Percentiles rank a stretch among this genome's conserved stretches.
Conservation (phyloP, 2,888 invertebrate genomes). For the Eulithis prunata region DNA sequence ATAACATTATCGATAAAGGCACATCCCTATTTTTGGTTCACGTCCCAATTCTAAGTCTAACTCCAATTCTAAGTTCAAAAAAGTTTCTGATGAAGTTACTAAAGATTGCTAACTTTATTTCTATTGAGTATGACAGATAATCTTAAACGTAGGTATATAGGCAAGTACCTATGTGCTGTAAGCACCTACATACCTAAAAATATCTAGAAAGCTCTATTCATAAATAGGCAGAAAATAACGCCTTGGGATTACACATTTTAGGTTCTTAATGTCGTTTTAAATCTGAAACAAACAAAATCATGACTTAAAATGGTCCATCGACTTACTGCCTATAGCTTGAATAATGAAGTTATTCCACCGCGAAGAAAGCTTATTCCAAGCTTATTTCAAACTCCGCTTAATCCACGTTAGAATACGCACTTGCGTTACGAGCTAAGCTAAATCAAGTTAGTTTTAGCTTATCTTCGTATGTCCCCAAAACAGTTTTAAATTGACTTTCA, state of each 20-base stretch:
- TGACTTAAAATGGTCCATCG: neutral
- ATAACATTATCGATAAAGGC: conserved; percentile 29
- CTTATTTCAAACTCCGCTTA: neutral
- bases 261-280: too few species aligned
- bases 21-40: conserved; percentile 23
- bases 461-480: too few species aligned
- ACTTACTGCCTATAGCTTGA: too few species aligned
- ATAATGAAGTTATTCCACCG: neutral
- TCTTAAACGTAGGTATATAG: neutral
- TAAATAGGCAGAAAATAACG: neutral
- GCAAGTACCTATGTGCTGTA: neutral
- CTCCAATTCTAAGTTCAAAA: neutral
- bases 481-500: too few species aligned
- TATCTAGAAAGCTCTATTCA: neutral
- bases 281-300: neutral
- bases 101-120: too few species aligned
- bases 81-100: neutral
- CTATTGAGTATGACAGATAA: conserved; percentile 1
- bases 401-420: too few species aligned
- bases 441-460: too few species aligned
- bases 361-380: neutral
- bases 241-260: neutral
- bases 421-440: too few species aligned
- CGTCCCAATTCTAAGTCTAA: conserved; percentile 4
- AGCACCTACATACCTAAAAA: neutral